Evolutionary conservation across 37 sponge, comb jelly and placozoan species (phyloP).

Genomic region (Chondrosia reniformis): DNA sequence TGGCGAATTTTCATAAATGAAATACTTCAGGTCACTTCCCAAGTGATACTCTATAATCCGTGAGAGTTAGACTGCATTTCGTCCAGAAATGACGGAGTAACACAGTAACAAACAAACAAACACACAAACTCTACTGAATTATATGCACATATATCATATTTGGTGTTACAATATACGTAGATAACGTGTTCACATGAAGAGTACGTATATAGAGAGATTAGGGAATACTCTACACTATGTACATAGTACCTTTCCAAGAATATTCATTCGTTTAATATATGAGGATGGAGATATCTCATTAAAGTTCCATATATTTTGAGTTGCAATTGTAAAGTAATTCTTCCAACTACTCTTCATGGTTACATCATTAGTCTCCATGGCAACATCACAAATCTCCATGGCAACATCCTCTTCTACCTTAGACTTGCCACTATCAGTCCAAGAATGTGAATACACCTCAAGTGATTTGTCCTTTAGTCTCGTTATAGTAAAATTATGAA

Average conservation of each 20-base stretch:
- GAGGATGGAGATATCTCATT: conserved; percentile 17
- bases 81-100: too few species aligned
- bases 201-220: neutral
- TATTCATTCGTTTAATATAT: conserved; percentile 24
- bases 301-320: conserved; percentile 74
- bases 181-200: neutral
- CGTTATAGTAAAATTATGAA: neutral
- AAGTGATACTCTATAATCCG: too few species aligned
- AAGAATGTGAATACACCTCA: neutral
- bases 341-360: neutral
- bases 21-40: too few species aligned
- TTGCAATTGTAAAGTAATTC: conserved; percentile 27
- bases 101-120: too few species aligned
- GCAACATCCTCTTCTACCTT: neutral
- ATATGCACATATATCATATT: neutral
- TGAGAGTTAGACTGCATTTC: too few species aligned
- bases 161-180: neutral
- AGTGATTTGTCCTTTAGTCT: neutral
- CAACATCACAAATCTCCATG: too few species aligned
- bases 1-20: too few species aligned
- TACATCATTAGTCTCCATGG: neutral
- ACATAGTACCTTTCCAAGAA: conserved; percentile 47
- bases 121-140: neutral
- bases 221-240: neutral
- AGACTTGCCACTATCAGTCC: too few species aligned